Evolutionary conservation across 2,113 vertebrate species (phyloP), one percentile per base, ranked within the genome.

Genomic region (Pseudorhombus dupliciocellatus): DNA sequence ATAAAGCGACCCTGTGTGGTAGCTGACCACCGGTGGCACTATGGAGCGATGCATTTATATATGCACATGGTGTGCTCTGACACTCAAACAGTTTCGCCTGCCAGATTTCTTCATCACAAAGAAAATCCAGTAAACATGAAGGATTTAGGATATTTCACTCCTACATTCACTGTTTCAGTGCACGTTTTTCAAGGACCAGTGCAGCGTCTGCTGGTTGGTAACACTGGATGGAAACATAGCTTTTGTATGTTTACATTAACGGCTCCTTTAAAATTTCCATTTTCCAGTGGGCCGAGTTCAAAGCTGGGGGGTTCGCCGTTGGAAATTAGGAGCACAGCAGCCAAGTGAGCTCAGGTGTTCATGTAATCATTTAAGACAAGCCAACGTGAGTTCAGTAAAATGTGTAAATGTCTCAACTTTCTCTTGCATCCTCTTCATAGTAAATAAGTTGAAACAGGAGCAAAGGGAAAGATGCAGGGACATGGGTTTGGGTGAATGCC

Each of bases 401-500:
- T 25, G 8, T 2, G n/a, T 16, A 1, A 58, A 40, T 2, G 42
- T 40, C 28, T 15, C 10, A 12, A 20, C n/a, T 53, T 40, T 66
- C 22, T 53, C 21, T 12, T 73, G 61, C 14, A 48, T 63, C 50
- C 2, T 46, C 16, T 12, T 59, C n/a, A 24, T 76, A 78, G 77
- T 65, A 75, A 52, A 60, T 69, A 24, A 51, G 28, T 66, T 44
- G 24, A 66, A 76, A 59, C 26, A 66, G 63, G 46, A 37, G 60
- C 22, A 1, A n/a, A 62, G 50, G 48, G 51, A 44, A 64, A 77
- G 68, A 80, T 66, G 21, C 16, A 0, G 58, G 67, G 71, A 69
- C 68, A 24, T 79, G n/a, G n/a, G 59, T 70, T 80, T 81, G 72
- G 58, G 22, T 75, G n/a, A 69, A 77, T 34, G 75, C 67, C 44